Evolutionary conservation across 2,797 vertebrate species (phyloP).

Genomic region (Cirrhinus mrigala): DNA sequence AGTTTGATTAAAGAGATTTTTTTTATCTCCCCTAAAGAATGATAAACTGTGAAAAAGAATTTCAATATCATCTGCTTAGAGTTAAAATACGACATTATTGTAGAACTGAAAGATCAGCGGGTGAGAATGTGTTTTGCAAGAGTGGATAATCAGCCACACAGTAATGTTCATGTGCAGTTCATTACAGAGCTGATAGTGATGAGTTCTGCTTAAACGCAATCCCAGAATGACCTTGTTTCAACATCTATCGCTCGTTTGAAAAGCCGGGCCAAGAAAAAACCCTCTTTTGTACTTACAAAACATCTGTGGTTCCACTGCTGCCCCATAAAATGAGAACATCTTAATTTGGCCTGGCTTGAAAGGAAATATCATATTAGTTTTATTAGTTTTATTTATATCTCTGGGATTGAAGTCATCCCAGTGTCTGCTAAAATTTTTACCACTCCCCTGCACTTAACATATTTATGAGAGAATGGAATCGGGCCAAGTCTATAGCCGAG

Average conservation of each 20-base stretch:
- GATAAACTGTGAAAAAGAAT: conserved; percentile 17
- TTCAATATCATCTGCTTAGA: conserved; percentile 12
- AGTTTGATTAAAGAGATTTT: neutral
- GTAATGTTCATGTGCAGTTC: conserved; percentile 42
- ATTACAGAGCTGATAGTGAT: conserved; percentile 31
- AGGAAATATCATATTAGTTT: conserved; percentile 62
- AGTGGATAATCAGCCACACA: conserved; percentile 38
- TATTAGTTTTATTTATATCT: conserved; percentile 65
- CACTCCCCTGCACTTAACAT: conserved; percentile 61
- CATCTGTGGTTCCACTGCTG: conserved; percentile 51
- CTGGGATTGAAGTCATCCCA: conserved; percentile 61
- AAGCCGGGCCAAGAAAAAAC: conserved; percentile 37
- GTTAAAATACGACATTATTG: conserved; percentile 20
- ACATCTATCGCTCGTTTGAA: conserved; percentile 53
- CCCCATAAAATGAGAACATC: conserved; percentile 59
- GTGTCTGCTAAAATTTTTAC: conserved; percentile 57
- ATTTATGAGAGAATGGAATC: conserved; percentile 73
- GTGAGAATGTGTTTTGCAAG: conserved; percentile 30
- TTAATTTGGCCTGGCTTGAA: conserved; percentile 61
- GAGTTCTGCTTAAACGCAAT: conserved; percentile 37
- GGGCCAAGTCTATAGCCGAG: conserved; percentile 55
- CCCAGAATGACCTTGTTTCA: conserved; percentile 42
- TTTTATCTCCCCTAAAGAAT: neutral
- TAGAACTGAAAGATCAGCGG: conserved; percentile 12
- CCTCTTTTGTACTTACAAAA: conserved; percentile 54